These are phyloP conservation scores for Papilio demoleus DNA, from an alignment of 2,888 invertebrate species.

Conservation along the genomic window DNA sequence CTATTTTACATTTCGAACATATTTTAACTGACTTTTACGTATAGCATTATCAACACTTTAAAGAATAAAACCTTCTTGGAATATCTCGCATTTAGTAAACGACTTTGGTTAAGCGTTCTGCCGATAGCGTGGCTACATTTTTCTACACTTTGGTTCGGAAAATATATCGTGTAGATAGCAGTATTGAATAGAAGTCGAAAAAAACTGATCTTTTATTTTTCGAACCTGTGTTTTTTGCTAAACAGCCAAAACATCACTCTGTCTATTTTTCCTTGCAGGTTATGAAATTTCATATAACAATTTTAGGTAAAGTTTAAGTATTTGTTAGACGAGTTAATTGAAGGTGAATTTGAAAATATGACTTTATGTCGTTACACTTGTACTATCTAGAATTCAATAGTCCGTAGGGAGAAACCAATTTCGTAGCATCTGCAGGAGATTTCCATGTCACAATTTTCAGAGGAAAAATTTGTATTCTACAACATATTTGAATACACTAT, in stretches of 20 bases:
- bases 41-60: not conserved
- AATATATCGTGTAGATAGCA: not conserved
- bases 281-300: not conserved
- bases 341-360: not conserved
- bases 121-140: constrained; percentile 13
- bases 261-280: not conserved
- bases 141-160: constrained; percentile 3
- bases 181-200: not conserved
- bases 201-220: not conserved
- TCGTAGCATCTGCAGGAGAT: constrained; percentile 11
- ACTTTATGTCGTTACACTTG: not conserved
- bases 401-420: not conserved
- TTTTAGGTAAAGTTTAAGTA: not conserved
- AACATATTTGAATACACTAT: not conserved
- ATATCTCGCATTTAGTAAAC: constrained; percentile 7
- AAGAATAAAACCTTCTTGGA: not conserved
- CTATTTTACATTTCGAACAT: too few relatives aligned
- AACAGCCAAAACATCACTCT: not conserved
- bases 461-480: not conserved
- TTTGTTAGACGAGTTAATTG: not conserved
- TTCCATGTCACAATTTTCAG: constrained; percentile 9
- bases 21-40: not conserved
- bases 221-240: too few relatives aligned
- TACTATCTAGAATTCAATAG: not conserved
- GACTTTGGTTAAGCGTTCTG: constrained; percentile 18